These are phyloP conservation scores for Otus sunia DNA, from an alignment of 2,113 vertebrate genomes.

Conservation along the genomic window DNA sequence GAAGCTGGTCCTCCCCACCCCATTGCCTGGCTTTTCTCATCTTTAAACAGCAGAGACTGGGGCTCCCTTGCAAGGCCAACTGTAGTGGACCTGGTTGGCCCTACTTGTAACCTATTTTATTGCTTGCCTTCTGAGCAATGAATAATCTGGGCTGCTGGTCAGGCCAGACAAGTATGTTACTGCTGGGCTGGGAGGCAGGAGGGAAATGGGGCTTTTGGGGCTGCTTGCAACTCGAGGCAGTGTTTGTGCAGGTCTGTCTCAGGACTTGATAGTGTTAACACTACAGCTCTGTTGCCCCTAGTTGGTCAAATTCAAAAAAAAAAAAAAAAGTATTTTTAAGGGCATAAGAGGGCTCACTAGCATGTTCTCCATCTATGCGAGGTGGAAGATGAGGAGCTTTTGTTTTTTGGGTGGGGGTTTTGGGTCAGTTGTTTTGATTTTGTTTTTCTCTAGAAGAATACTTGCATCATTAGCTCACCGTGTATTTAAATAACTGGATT, in stretches of 20 bases:
- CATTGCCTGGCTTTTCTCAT: not conserved
- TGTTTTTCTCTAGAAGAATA: not conserved
- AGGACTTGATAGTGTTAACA: not conserved
- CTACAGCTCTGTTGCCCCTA: not conserved
- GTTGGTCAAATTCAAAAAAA: not conserved
- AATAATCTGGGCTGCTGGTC: not conserved
- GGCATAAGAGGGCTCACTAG: not conserved
- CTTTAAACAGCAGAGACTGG: not conserved
- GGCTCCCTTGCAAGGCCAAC: not conserved
- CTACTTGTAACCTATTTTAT: not conserved
- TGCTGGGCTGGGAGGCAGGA: not conserved
- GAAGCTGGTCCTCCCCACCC: not conserved
- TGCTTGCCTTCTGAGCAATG: not conserved
- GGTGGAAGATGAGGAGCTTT: not conserved
- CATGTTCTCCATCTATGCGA: not conserved
- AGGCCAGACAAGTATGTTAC: not conserved
- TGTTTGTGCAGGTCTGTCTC: not conserved
- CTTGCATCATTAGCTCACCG: not conserved
- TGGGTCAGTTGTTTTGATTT: not conserved
- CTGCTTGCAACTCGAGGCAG: accelerated
- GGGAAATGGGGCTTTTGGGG: not conserved
- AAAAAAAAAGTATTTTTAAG: not conserved
- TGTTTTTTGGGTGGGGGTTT: too few relatives aligned
- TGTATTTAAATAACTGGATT: not conserved
- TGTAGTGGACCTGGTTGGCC: not conserved